These are phyloP conservation scores for Lathamus discolor DNA, from an alignment of 2,113 vertebrate genomes.

Conservation along the genomic window DNA sequence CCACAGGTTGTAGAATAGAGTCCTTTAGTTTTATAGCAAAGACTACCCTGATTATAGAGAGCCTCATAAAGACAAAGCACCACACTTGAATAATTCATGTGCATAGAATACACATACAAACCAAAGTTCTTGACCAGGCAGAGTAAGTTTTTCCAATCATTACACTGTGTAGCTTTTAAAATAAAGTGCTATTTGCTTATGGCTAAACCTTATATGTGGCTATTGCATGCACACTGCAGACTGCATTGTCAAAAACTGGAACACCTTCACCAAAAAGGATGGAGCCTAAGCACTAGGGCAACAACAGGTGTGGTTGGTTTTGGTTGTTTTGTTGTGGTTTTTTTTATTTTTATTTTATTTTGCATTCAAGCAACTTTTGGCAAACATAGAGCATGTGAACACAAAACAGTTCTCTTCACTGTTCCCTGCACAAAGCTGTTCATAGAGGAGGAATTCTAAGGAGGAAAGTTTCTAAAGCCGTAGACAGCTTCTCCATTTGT, in stretches of 20 bases:
- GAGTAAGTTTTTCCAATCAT: background rate
- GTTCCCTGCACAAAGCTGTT: conserved; percentile 66
- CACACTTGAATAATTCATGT: conserved; percentile 11
- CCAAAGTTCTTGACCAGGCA: background rate
- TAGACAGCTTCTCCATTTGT: conserved; percentile 51
- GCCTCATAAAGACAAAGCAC: conserved; percentile 18
- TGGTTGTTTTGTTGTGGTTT: background rate
- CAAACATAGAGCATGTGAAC: conserved; percentile 65
- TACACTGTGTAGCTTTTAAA: conserved; percentile 15
- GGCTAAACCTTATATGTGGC: conserved; percentile 46
- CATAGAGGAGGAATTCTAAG: conserved; percentile 55
- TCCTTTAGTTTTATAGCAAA: background rate
- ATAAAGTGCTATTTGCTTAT: conserved; percentile 55
- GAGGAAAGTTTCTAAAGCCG: conserved; percentile 67
- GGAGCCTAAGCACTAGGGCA: conserved; percentile 70
- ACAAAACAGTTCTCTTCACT: conserved; percentile 62
- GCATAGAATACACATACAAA: conserved; percentile 36
- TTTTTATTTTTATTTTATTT: conserved; percentile 70
- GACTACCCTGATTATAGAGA: background rate
- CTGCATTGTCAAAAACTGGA: conserved; percentile 46
- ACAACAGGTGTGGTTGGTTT: background rate
- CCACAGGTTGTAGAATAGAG: background rate
- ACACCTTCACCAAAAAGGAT: conserved; percentile 49
- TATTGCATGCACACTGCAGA: conserved; percentile 55
- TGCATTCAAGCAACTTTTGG: conserved; percentile 68